Evolutionary conservation across 2,113 vertebrate species (phyloP).

Genomic region (Heterocephalus glaber): DNA sequence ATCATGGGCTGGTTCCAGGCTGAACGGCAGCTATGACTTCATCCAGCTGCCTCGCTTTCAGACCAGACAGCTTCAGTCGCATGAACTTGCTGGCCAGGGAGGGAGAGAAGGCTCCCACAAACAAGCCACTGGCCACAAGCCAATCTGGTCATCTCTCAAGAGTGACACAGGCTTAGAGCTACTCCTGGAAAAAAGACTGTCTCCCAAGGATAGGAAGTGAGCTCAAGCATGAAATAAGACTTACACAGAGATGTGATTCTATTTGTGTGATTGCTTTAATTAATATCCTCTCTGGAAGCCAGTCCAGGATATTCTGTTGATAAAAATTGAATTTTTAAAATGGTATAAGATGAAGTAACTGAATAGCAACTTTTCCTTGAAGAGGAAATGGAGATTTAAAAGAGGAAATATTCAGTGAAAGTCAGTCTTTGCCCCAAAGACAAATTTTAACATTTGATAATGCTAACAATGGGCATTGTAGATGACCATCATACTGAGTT

Average conservation of each 20-base stretch:
- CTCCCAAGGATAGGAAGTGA: constrained; percentile 43
- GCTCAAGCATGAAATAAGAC: constrained; percentile 64
- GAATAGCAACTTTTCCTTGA: constrained; percentile 58
- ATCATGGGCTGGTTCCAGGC: constrained; percentile 20
- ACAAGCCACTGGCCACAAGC: constrained; percentile 60
- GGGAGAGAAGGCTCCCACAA: constrained; percentile 65
- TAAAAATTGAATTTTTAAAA: constrained; percentile 43
- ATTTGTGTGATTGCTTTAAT: constrained; percentile 59
- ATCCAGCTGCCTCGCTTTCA: constrained; percentile 51
- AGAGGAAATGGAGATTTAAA: constrained; percentile 28
- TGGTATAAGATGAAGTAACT: constrained; percentile 38
- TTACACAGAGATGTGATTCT: constrained; percentile 50
- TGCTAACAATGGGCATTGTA: not conserved
- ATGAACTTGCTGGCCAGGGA: constrained; percentile 46
- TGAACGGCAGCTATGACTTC: constrained; percentile 62
- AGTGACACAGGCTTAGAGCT: constrained; percentile 46
- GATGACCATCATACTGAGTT: not conserved
- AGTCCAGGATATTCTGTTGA: constrained; percentile 37
- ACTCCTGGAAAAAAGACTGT: constrained; percentile 57
- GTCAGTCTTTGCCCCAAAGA: constrained; percentile 35
- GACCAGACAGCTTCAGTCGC: constrained; percentile 34
- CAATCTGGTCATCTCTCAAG: constrained; percentile 70
- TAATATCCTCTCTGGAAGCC: constrained; percentile 54
- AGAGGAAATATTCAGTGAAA: constrained; percentile 34
- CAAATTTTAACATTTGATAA: constrained; percentile 43